A percentile compares a stretch with the other conserved stretches of the same genome.
Evolutionary conservation across 2,888 invertebrate genomes (phyloP).

Genomic region (Macrosoma leucophasiata): DNA sequence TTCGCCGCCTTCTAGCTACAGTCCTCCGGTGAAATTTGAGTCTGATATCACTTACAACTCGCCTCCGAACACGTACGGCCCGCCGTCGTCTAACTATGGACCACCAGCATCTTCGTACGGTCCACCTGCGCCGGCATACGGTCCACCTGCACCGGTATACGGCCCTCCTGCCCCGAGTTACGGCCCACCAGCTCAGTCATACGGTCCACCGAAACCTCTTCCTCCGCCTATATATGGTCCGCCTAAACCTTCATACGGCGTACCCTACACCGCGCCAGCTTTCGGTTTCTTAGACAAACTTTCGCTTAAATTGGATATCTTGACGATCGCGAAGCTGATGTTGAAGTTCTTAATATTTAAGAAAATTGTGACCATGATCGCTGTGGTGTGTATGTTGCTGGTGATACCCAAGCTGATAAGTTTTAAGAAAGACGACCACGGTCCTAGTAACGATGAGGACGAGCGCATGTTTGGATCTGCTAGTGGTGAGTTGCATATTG

Average conservation of each 20-base stretch:
- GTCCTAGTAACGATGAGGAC: slow-evolving; percentile 45
- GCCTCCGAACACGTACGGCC: slow-evolving; percentile 54
- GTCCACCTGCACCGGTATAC: slow-evolving; percentile 54
- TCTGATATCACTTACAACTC: slow-evolving; percentile 51
- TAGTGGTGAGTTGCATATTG: slow-evolving; percentile 54
- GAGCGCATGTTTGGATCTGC: slow-evolving; percentile 45
- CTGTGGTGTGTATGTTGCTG: slow-evolving; percentile 82
- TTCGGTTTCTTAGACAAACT: slow-evolving; percentile 79
- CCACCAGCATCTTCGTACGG: slow-evolving; percentile 53
- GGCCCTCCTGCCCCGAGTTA: slow-evolving; percentile 57
- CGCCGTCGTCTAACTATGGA: slow-evolving; percentile 54
- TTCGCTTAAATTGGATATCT: slow-evolving; percentile 81
- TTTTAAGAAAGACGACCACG: slow-evolving; percentile 56
- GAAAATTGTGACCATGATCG: slow-evolving; percentile 87
- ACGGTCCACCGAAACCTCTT: slow-evolving; percentile 56
- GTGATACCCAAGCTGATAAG: slow-evolving; percentile 83
- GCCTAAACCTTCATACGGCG: slow-evolving; percentile 62
- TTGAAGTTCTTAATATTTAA: slow-evolving; percentile 87
- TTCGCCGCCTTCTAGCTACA: slow-evolving; percentile 45
- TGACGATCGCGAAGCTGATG: slow-evolving; percentile 83
- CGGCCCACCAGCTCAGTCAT: slow-evolving; percentile 57
- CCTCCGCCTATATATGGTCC: slow-evolving; percentile 63
- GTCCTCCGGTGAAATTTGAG: slow-evolving; percentile 46
- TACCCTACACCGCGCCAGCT: slow-evolving; percentile 73
- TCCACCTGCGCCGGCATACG: slow-evolving; percentile 56